Percentiles rank a stretch among this genome's conserved stretches.
phyloP scores from a whole-genome alignment of 2,113 vertebrate species.

The Cryptotis parvus region DNA sequence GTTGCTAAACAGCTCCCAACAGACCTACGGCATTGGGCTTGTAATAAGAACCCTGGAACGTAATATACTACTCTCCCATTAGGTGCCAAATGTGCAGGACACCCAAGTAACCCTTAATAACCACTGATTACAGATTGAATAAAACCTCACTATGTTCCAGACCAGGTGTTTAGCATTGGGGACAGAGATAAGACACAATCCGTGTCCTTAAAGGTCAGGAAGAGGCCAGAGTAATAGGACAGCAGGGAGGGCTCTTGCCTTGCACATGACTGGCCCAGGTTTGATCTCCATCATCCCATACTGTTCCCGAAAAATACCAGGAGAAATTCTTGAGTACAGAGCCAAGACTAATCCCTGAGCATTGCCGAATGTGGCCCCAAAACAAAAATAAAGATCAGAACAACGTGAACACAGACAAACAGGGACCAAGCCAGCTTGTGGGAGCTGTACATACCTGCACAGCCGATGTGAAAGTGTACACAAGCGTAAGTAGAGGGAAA shows the following conservation, averaged over 20 bases:
- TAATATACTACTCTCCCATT: slow-evolving; percentile 39
- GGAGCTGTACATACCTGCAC: neutral
- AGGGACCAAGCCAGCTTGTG: neutral
- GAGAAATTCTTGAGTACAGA: too few relatives aligned
- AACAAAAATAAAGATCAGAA: neutral
- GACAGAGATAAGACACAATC: neutral
- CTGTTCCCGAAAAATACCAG: too few relatives aligned
- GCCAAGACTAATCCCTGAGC: too few relatives aligned
- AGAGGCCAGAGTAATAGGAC: too few relatives aligned
- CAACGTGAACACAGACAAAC: neutral
- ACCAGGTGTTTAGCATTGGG: neutral
- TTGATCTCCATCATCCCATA: too few relatives aligned
- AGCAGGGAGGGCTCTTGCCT: too few relatives aligned
- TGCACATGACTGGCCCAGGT: too few relatives aligned
- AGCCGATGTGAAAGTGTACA: neutral
- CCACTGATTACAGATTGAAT: neutral
- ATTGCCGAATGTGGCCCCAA: too few relatives aligned
- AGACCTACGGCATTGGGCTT: slow-evolving; percentile 3
- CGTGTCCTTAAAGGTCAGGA: neutral
- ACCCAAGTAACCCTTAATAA: slow-evolving; percentile 43
- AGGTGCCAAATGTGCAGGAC: slow-evolving; percentile 34
- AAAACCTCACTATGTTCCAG: slow-evolving; percentile 10
- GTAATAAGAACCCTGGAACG: slow-evolving; percentile 30
- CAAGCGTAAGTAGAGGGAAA: neutral
- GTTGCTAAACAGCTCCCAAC: slow-evolving; percentile 34